Percentiles rank a stretch among this genome's conserved stretches.
Evolutionary conservation across 2,113 vertebrate genomes (phyloP).

Genomic region (Pagrus major): DNA sequence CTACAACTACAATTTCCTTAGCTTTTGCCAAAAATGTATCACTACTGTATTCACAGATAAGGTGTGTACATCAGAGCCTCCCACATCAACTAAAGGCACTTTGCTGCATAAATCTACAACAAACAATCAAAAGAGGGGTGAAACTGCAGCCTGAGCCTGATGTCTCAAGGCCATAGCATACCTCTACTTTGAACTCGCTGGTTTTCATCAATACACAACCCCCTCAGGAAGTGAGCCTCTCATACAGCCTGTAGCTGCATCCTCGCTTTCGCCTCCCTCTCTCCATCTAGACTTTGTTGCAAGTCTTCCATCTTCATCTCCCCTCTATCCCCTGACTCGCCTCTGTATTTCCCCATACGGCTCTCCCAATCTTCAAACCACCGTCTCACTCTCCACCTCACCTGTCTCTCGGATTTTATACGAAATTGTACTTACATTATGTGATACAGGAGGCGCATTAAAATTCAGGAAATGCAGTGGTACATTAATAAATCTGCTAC

Average conservation of each 20-base stretch:
- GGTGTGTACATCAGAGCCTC: conserved; percentile 26
- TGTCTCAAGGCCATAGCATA: conserved; percentile 59
- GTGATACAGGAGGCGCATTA: neutral
- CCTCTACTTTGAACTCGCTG: conserved; percentile 57
- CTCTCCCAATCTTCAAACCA: conserved; percentile 3
- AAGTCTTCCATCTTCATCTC: conserved; percentile 34
- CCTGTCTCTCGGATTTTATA: conserved; percentile 11
- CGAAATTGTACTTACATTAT: conserved; percentile 7
- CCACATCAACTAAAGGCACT: conserved; percentile 21
- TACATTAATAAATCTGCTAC: conserved; percentile 7
- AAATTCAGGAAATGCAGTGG: conserved; percentile 8
- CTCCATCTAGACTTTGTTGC: conserved; percentile 41
- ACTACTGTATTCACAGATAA: conserved; percentile 44
- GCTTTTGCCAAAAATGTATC: conserved; percentile 14
- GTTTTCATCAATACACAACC: conserved; percentile 61
- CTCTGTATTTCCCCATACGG: conserved; percentile 11
- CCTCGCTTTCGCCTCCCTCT: conserved; percentile 18
- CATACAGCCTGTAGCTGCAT: conserved; percentile 45
- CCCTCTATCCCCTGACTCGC: conserved; percentile 5
- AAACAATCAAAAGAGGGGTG: conserved; percentile 57
- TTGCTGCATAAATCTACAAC: conserved; percentile 47
- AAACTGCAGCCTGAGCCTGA: conserved; percentile 26
- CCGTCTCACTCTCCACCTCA: conserved; percentile 14
- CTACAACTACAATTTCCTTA: conserved; percentile 17
- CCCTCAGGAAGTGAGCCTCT: conserved; percentile 36